Evolutionary conservation across 2,113 vertebrate species (phyloP).

Genomic region (Ctenodactylus gundi): DNA sequence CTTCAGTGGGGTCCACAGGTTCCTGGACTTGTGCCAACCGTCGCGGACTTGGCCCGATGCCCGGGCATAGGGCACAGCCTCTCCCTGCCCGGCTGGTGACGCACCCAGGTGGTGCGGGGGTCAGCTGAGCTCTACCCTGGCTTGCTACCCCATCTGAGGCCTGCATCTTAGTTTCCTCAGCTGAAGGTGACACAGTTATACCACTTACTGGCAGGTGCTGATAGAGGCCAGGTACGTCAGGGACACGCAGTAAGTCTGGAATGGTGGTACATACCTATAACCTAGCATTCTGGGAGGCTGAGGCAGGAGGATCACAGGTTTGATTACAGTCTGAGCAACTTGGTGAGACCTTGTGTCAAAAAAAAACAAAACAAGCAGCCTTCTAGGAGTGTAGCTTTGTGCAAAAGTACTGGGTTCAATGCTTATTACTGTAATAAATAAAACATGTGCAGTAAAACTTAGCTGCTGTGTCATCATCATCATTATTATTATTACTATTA

Average conservation of each 20-base stretch:
- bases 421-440: neutral
- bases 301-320: neutral
- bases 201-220: no score
- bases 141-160: neutral
- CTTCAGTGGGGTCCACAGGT: neutral
- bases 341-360: neutral
- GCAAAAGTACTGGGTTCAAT: neutral
- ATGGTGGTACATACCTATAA: neutral
- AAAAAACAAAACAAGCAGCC: no score
- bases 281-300: neutral
- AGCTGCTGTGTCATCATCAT: accelerated
- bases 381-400: neutral
- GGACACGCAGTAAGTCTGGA: neutral
- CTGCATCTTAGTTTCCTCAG: neutral
- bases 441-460: no score
- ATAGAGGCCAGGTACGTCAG: neutral
- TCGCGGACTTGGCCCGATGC: neutral
- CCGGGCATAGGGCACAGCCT: neutral
- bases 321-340: neutral
- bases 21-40: no score
- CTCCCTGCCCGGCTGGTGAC: neutral
- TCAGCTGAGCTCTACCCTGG: neutral
- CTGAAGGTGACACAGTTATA: accelerated
- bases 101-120: neutral
- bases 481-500: accelerated